Evolutionary conservation across 2,113 vertebrate species (phyloP).

Genomic region (Taxidea taxus): DNA sequence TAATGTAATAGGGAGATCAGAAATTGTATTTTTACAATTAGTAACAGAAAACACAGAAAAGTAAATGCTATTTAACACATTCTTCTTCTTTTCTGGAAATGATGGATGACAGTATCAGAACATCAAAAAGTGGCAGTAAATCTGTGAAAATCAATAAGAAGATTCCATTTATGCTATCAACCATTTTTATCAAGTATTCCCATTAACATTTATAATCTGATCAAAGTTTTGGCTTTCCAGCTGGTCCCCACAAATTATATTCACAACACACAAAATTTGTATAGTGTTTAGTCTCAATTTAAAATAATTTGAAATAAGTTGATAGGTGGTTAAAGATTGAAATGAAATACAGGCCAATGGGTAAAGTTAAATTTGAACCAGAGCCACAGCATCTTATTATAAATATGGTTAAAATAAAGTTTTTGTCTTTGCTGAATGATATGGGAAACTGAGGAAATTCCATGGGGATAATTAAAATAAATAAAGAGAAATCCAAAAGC

Average conservation of each 20-base stretch:
- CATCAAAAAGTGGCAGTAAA: neutral
- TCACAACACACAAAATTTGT: neutral
- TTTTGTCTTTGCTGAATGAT: neutral
- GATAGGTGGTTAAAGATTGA: neutral
- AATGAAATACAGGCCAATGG: neutral
- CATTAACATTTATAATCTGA: neutral
- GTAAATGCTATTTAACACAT: neutral
- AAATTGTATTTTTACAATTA: neutral
- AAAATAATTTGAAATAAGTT: neutral
- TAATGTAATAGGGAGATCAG: neutral
- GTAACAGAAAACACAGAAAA: neutral
- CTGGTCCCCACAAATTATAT: neutral
- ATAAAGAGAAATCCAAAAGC: neutral
- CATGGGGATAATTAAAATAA: neutral
- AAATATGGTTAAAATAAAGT: neutral
- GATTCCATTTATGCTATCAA: neutral
- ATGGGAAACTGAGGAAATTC: neutral
- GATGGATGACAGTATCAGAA: neutral
- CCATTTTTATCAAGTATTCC: neutral
- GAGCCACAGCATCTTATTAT: neutral
- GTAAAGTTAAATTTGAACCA: neutral
- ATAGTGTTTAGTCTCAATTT: neutral
- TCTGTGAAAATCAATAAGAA: neutral
- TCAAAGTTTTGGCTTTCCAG: neutral
- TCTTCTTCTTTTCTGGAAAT: slow-evolving; percentile 30